phyloP scores from a whole-genome alignment of 2,888 invertebrate genomes.

The Pammene fasciana region DNA sequence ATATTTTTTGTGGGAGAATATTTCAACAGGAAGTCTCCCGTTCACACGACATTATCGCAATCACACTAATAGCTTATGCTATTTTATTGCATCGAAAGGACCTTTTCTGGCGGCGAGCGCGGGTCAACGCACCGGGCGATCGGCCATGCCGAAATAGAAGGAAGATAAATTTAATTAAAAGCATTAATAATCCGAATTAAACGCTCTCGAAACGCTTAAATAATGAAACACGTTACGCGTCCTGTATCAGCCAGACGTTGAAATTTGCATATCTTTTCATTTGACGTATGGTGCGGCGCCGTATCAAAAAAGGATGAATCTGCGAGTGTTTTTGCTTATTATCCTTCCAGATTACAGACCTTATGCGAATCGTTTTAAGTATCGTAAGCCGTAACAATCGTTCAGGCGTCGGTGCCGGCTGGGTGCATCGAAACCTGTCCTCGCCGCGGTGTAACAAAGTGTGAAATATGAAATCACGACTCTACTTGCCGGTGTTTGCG shows the following conservation, averaged over 20 bases:
- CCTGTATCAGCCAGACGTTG: constrained; percentile 60
- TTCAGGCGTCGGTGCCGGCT: constrained; percentile 49
- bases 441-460: constrained; percentile 74
- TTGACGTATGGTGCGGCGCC: constrained; percentile 64
- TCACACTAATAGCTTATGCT: constrained; percentile 46
- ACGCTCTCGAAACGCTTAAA: constrained; percentile 66
- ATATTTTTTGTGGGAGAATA: constrained; percentile 70
- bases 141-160: constrained; percentile 70
- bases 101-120: constrained; percentile 48
- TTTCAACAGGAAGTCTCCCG: constrained; percentile 66
- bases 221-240: constrained; percentile 65
- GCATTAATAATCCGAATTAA: constrained; percentile 74
- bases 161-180: constrained; percentile 78
- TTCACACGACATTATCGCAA: constrained; percentile 63
- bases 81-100: constrained; percentile 48
- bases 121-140: constrained; percentile 68
- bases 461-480: constrained; percentile 84
- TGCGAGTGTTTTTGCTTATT: constrained; percentile 30
- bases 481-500: constrained; percentile 77
- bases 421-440: constrained; percentile 73
- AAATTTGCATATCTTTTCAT: constrained; percentile 77
- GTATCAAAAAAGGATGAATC: constrained; percentile 46
- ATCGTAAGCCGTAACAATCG: constrained; percentile 25
- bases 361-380: constrained; percentile 25
- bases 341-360: constrained; percentile 41